Conservation (phyloP, 2,888 invertebrate species). For the Erpobdella octoculata region DNA sequence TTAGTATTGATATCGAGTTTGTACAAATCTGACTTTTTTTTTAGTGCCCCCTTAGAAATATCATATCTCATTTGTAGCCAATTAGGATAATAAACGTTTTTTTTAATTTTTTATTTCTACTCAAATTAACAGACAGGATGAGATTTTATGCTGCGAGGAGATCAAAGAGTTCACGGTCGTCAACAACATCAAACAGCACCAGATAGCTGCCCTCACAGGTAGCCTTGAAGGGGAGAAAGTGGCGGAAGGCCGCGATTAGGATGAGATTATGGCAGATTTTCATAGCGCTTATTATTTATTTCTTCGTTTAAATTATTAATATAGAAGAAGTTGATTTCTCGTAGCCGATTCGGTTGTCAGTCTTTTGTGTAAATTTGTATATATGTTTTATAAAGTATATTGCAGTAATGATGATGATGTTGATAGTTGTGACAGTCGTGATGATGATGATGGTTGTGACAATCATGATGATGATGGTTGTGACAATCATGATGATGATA, state of each 20-base stretch:
- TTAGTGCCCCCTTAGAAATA: not conserved
- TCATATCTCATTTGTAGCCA: not conserved
- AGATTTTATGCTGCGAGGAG: conserved; percentile 48
- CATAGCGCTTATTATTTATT: not conserved
- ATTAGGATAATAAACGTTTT: too few relatives aligned
- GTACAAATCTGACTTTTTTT: not conserved
- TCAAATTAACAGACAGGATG: conserved; percentile 29
- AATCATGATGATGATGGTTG: too few relatives aligned
- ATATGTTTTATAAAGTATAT: too few relatives aligned
- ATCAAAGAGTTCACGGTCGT: conserved; percentile 54
- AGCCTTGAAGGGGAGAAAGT: too few relatives aligned
- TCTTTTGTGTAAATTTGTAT: not conserved
- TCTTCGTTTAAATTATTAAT: not conserved
- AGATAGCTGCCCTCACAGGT: conserved; percentile 54
- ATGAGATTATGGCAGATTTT: too few relatives aligned
- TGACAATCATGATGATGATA: not conserved
- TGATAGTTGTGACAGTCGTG: not conserved
- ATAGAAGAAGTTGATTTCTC: not conserved
- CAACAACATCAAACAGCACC: conserved; percentile 54
- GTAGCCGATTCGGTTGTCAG: not conserved
- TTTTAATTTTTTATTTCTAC: not conserved
- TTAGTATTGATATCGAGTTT: too few relatives aligned
- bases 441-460: too few relatives aligned
- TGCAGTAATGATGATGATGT: not conserved
- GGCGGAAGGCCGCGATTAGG: too few relatives aligned